Evolutionary conservation across 2,113 vertebrate genomes (phyloP), one percentile per base, ranked within the genome.

Genomic region (Uropsilus gracilis): DNA sequence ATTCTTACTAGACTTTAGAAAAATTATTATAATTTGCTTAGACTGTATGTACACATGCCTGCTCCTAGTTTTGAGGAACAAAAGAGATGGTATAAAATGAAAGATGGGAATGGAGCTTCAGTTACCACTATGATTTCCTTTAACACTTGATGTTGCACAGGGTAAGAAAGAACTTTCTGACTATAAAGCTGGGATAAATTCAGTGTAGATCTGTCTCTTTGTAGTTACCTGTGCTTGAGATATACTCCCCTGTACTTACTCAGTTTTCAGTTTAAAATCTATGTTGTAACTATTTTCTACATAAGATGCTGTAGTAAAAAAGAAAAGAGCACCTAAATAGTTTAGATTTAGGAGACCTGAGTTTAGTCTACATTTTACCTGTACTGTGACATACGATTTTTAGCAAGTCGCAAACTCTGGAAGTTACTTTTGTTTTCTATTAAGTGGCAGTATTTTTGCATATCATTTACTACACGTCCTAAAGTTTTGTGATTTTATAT

Each of bases 381-480:
- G 30, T 44, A n/a, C 34, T 82, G 57, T 26, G 44, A 16, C 39
- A 28, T 78, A 14, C 84, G 82, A 28, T 73, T 63, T 94, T 14
- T 13, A 73, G 28, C 13, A 91, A 81, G 59, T 81, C 16, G 75
- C 14, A 89, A 11, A 44, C 22, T 91, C n/a, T 85, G 22, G 32
- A 90, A 76, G 4, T 94, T 94, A 64, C 66, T 76, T 91, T n/a
- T n/a, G n/a, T n/a, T n/a, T 93, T 75, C 72, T 93, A 55, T 61
- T 72, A 94, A 91, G 81, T 66, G 39, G 91, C 86, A 30, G 53
- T 39, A 77, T 93, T 91, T 85, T 50, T 91, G 81, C 12, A 95
- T 96, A 46, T 44, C 14, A 32, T 87, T 90, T 61, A 8, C 48
- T 92, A 37, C 13, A 81, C 37, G n/a, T n/a, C n/a, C 63, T 86